Percentiles rank a stretch among this genome's conserved stretches.
Conservation (phyloP, 2,113 vertebrate genomes). For the Leptocoma aspasia region DNA sequence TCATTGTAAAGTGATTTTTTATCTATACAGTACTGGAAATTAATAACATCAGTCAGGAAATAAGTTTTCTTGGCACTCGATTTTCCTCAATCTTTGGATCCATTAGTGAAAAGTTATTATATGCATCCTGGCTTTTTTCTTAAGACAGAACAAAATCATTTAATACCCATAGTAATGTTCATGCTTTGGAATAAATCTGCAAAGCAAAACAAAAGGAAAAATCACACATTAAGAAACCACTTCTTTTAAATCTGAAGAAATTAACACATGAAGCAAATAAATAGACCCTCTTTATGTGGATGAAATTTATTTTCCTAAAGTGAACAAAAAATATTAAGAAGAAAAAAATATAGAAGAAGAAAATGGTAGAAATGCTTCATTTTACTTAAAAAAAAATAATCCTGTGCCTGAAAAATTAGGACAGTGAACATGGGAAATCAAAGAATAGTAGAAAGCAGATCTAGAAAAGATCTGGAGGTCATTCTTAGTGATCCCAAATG, state of each 20-base stretch:
- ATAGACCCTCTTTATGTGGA: background rate
- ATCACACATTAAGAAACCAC: background rate
- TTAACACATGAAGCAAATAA: background rate
- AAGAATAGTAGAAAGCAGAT: background rate
- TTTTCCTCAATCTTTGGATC: background rate
- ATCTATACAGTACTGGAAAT: background rate
- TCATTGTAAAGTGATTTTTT: background rate
- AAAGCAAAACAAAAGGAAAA: background rate
- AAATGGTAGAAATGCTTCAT: background rate
- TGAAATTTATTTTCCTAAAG: background rate
- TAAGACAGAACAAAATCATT: background rate
- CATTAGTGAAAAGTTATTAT: slow-evolving; percentile 18
- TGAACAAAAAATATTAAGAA: background rate
- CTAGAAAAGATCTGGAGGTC: background rate
- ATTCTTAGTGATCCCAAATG: background rate
- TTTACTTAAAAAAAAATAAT: background rate
- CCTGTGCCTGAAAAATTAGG: background rate
- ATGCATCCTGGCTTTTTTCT: background rate
- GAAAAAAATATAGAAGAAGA: fast-evolving
- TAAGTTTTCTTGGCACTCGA: slow-evolving; percentile 13
- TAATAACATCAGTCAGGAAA: background rate
- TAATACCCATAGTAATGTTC: background rate
- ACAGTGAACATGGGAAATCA: background rate
- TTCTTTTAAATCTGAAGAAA: background rate
- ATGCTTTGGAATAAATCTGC: background rate